These are phyloP conservation scores for Sebastes nivosus DNA, from an alignment of 2,797 vertebrate species.

Conservation along the genomic window DNA sequence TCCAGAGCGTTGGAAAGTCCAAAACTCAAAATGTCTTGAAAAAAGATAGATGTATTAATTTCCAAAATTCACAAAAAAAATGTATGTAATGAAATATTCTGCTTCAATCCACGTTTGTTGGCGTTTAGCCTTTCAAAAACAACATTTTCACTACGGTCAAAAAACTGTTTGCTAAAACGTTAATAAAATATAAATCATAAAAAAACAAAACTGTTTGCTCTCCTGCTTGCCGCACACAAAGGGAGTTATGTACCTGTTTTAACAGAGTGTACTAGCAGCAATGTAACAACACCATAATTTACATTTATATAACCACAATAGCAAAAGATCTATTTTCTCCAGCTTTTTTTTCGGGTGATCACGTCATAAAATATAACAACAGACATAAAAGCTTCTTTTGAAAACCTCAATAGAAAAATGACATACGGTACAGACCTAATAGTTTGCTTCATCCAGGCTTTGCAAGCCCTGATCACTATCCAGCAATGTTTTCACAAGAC, in stretches of 20 bases:
- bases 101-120: neutral
- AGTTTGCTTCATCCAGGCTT: neutral
- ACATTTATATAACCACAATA: neutral
- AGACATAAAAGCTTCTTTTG: neutral
- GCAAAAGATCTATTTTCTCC: neutral
- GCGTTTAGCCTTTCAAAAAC: neutral
- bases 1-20: too few relatives aligned
- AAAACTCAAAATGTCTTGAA: too few relatives aligned
- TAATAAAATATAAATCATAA: too few relatives aligned
- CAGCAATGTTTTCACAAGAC: neutral
- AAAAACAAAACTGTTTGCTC: neutral
- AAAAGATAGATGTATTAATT: too few relatives aligned
- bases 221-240: neutral
- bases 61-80: too few relatives aligned
- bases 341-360: neutral
- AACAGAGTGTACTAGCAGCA: neutral
- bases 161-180: too few relatives aligned
- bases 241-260: neutral
- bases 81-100: accelerated
- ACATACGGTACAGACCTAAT: neutral
- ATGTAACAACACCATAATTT: neutral
- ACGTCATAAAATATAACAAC: neutral
- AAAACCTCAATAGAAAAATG: neutral
- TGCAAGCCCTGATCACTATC: neutral
- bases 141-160: too few relatives aligned